Evolutionary conservation across 2,797 vertebrate genomes (phyloP).

Genomic region (Danio choprae): DNA sequence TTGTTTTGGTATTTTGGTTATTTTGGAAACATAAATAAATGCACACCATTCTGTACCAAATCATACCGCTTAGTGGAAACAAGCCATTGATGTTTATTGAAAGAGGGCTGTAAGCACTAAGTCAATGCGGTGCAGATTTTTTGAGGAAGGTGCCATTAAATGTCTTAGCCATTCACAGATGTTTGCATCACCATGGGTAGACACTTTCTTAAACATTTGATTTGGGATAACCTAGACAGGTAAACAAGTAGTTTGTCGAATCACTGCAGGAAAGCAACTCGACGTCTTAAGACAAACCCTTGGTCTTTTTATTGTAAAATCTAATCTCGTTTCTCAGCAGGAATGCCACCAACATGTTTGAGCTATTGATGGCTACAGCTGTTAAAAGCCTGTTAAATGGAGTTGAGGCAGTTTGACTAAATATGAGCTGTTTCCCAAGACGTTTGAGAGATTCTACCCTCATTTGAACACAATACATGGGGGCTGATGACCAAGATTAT

Average conservation of each 20-base stretch:
- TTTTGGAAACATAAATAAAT: too few relatives aligned
- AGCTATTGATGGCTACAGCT: slow-evolving; percentile 44
- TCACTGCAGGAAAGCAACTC: too few relatives aligned
- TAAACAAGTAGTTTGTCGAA: too few relatives aligned
- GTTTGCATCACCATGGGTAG: neutral
- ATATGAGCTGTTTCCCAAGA: slow-evolving; percentile 32
- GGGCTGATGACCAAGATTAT: slow-evolving; percentile 42
- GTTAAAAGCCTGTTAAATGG: slow-evolving; percentile 35
- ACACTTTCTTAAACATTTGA: neutral
- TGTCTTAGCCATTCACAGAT: neutral
- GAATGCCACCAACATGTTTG: slow-evolving; percentile 37
- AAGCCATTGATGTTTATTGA: too few relatives aligned
- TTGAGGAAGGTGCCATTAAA: neutral
- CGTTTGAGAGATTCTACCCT: slow-evolving; percentile 29
- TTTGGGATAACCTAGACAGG: neutral
- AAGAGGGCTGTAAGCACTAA: too few relatives aligned
- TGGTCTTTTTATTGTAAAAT: slow-evolving; percentile 46
- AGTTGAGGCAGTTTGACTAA: slow-evolving; percentile 44
- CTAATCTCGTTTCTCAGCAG: slow-evolving; percentile 45
- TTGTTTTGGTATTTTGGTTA: too few relatives aligned
- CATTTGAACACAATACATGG: slow-evolving; percentile 26
- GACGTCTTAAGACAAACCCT: neutral
- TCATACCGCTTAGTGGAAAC: too few relatives aligned
- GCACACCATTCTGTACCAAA: too few relatives aligned
- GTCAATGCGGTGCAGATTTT: too few relatives aligned